Percentiles rank a stretch among this genome's conserved stretches.
These are phyloP conservation scores for Rhopalosiphum padi DNA, from an alignment of 1,140 invertebrate species.

Conservation along the genomic window DNA sequence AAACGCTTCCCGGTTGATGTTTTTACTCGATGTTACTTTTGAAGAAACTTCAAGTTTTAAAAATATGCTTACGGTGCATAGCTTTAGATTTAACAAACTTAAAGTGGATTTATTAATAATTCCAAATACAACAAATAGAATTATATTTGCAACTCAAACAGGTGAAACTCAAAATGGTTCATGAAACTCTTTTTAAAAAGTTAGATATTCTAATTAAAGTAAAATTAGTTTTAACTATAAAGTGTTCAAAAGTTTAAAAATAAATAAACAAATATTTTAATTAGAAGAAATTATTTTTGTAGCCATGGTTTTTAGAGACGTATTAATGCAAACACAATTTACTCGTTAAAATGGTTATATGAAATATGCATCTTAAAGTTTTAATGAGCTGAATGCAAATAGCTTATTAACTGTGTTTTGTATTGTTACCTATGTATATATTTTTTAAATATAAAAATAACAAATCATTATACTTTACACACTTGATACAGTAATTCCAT, in stretches of 20 bases:
- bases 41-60: not conserved
- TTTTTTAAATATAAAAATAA: not conserved
- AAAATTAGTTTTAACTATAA: not conserved
- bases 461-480: not conserved
- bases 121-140: not conserved
- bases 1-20: not conserved
- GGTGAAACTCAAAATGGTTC: not conserved
- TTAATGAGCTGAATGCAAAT: slow-evolving; percentile 2
- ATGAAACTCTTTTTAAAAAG: not conserved
- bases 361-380: not conserved
- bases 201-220: slow-evolving; percentile 1
- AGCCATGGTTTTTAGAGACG: not conserved
- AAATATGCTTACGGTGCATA: not conserved
- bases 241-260: not conserved
- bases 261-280: slow-evolving; percentile 27
- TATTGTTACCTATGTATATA: not conserved
- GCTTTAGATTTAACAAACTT: slow-evolving; percentile 1
- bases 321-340: not conserved
- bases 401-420: not conserved
- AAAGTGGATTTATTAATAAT: slow-evolving; percentile 30
- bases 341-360: not conserved
- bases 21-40: not conserved
- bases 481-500: not conserved
- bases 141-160: slow-evolving; percentile 30
- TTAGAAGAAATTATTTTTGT: not conserved